phyloP scores from a whole-genome alignment of 2,113 vertebrate genomes.

The Sinocyclocheilus rhinocerous region DNA sequence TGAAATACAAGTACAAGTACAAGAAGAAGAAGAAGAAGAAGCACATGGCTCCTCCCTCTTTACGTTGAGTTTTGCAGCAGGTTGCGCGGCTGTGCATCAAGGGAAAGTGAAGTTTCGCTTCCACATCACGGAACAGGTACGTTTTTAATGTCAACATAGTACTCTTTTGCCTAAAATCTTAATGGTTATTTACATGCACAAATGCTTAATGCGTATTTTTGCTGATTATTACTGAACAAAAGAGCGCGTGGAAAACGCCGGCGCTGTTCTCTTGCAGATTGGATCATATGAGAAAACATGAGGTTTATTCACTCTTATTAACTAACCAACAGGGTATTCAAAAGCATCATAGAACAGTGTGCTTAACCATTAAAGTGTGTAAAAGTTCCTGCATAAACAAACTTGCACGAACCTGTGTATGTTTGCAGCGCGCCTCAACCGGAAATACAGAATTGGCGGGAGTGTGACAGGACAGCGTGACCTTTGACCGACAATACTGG shows the following conservation, averaged over 20 bases:
- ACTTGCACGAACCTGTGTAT: not conserved
- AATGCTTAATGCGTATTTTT: not conserved
- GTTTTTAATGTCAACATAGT: not conserved
- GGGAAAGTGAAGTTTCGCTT: not conserved
- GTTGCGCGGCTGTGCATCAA: slow-evolving; percentile 1
- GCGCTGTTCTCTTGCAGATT: not conserved
- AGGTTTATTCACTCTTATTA: not conserved
- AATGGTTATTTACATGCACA: not conserved
- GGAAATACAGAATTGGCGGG: slow-evolving; percentile 27
- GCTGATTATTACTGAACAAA: not conserved
- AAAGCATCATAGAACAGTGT: not conserved
- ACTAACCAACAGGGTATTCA: not conserved
- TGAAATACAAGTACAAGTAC: no score
- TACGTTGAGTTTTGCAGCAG: not conserved
- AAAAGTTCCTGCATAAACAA: not conserved
- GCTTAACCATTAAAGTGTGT: not conserved
- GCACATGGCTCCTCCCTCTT: not conserved
- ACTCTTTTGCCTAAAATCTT: rapidly evolving
- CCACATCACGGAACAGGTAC: not conserved
- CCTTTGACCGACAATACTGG: not conserved
- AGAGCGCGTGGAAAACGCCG: slow-evolving; percentile 1
- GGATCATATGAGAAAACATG: not conserved
- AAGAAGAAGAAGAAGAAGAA: no score
- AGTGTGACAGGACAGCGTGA: not conserved
- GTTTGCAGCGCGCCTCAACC: not conserved